Conservation (phyloP, 1,140 invertebrate genomes). For the Sycophila sp. region DNA sequence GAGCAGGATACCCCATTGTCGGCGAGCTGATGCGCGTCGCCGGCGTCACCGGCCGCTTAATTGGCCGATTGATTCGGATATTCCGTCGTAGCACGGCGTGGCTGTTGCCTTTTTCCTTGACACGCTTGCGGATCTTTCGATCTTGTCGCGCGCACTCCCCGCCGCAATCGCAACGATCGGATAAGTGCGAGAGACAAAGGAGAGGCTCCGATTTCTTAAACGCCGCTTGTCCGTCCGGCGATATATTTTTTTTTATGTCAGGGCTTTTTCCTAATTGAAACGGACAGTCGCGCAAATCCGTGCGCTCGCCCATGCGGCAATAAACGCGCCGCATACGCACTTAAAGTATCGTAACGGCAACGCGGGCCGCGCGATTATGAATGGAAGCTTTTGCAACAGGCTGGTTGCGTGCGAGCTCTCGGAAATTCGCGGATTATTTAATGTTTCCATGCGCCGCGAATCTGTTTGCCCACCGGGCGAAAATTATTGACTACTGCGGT, state of each 20-base stretch:
- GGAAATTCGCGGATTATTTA: slow-evolving; percentile 3
- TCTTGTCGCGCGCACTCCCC: not conserved
- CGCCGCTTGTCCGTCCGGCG: slow-evolving; percentile 34
- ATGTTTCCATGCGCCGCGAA: not conserved
- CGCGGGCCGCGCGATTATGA: not conserved
- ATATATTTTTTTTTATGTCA: slow-evolving; percentile 39
- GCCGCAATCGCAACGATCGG: not conserved
- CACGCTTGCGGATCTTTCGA: not conserved
- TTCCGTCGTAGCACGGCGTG: not conserved
- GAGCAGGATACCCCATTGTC: too few species aligned
- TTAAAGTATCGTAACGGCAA: not conserved
- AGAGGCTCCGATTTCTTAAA: slow-evolving; percentile 45
- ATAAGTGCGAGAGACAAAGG: not conserved
- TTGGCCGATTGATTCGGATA: slow-evolving; percentile 12
- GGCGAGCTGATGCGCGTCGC: too few species aligned
- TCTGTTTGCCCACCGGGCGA: slow-evolving; percentile 2
- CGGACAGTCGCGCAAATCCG: not conserved
- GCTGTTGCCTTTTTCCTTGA: slow-evolving; percentile 9
- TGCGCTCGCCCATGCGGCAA: not conserved
- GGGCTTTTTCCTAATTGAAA: slow-evolving; percentile 23
- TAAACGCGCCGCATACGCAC: not conserved
- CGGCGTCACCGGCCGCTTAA: not conserved
- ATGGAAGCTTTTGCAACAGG: slow-evolving; percentile 10
- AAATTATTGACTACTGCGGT: slow-evolving; percentile 8
- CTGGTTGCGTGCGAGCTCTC: not conserved